Evolutionary conservation across 2,888 invertebrate species (phyloP).

Genomic region (Carcina quercana): DNA sequence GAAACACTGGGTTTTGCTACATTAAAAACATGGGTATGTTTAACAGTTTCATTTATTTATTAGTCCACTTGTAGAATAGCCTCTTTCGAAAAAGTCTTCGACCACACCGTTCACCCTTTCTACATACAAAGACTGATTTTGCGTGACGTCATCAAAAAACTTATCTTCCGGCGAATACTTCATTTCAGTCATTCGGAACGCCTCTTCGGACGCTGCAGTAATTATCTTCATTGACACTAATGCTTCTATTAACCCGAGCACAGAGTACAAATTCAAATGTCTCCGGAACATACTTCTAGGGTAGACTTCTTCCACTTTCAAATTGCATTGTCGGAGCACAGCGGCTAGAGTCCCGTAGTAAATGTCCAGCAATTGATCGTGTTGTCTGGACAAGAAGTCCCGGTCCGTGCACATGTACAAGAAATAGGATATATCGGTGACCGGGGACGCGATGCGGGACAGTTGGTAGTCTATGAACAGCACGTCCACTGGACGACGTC

Average conservation of each 20-base stretch:
- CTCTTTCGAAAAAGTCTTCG: constrained; percentile 41
- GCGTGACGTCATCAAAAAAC: constrained; percentile 26
- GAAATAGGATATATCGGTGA: constrained; percentile 48
- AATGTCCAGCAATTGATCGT: constrained; percentile 36
- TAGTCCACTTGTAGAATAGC: constrained; percentile 36
- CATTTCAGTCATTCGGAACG: constrained; percentile 45
- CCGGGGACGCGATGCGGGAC: constrained; percentile 44
- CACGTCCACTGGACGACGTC: constrained; percentile 38
- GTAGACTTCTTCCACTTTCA: constrained; percentile 37
- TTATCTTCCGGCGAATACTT: constrained; percentile 36
- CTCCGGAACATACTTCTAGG: constrained; percentile 37
- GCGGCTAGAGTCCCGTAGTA: constrained; percentile 49
- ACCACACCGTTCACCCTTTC: constrained; percentile 50
- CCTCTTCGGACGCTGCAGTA: constrained; percentile 46
- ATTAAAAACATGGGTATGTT: too few species aligned
- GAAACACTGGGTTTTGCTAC: too few species aligned
- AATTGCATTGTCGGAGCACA: constrained; percentile 42
- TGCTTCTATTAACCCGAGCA: constrained; percentile 51
- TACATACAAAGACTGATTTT: constrained; percentile 30
- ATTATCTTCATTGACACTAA: constrained; percentile 58
- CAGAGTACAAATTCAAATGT: constrained; percentile 44
- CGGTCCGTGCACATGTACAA: constrained; percentile 46
- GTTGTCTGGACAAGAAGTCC: constrained; percentile 36
- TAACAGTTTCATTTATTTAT: constrained; percentile 16
- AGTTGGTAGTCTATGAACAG: constrained; percentile 47